Base-by-base conservation (phyloP, 2,888 invertebrate species). In the Cheilosia grossa region DNA sequence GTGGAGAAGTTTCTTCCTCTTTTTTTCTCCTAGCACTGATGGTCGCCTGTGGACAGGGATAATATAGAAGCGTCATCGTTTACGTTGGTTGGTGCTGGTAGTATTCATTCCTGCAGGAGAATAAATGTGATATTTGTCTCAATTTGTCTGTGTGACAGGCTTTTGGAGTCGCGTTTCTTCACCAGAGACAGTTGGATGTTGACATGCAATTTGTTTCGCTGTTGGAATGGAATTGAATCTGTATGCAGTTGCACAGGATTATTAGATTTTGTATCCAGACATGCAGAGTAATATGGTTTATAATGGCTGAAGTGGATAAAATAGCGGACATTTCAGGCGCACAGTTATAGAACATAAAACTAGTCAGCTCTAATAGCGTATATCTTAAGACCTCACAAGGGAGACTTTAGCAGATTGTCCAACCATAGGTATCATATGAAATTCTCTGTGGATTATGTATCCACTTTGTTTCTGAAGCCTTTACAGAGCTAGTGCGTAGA, bases 81-180 rank as follows among this genome's bases (percentile, higher is more conserved):
- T 42, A n/a, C 40, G 27, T 51, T 49, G 42, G 33, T 42, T 21
- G 63, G 10, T 61, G 44, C 19, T 33, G 6, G 37, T 19, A 17
- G 19, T 15, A 42, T 59, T 61, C 64, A 27, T 64, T 78, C 58
- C 47, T 19, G 42, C 19, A 27, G 74, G 40, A 80, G 74, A 47
- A 80, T 70, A 59, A 80, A 83, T 80, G 70, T 70, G 69, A 66
- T 75, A 83, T 83, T 75, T 83, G 70, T 83, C 66, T 83, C 83
- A 83, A 83, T 83, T 79, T 83, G 83, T 83, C 83, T 80, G 10
- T 59, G 69, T 83, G 83, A 74, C 83, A 80, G 69, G 42, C 73
- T 44, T 63, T 61, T 51, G 56, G 67, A 49, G 67, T 73, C 44
- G 33, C 24, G 75, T 64, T 82, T 47, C 67, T 72, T 82, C 72